A percentile compares a stretch with the other conserved stretches of the same genome.
Evolutionary conservation across 2,888 invertebrate species (phyloP).

Genomic region (Archips crataeganus): DNA sequence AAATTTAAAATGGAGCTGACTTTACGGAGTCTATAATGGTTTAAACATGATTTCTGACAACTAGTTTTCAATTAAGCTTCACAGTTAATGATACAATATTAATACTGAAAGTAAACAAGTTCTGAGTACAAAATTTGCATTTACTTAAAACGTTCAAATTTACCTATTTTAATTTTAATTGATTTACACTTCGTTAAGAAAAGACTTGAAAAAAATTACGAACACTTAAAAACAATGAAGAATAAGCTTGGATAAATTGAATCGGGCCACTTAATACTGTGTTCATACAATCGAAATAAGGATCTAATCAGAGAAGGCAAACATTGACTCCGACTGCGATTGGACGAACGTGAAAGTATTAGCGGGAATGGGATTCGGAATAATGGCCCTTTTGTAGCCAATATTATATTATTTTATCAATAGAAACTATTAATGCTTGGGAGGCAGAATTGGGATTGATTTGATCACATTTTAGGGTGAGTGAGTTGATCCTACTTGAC

Average conservation of each 20-base stretch:
- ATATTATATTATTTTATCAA: conserved; percentile 26
- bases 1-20: background rate
- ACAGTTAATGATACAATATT: too few species aligned
- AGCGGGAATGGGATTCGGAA: conserved; percentile 42
- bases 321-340: conserved; percentile 54
- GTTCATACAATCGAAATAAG: conserved; percentile 49
- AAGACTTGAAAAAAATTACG: background rate
- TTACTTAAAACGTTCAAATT: too few species aligned
- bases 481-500: background rate
- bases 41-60: background rate
- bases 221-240: conserved; percentile 26
- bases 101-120: too few species aligned
- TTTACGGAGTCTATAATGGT: background rate
- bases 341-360: conserved; percentile 49
- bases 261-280: conserved; percentile 39
- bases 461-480: background rate
- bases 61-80: too few species aligned
- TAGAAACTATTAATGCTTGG: conserved; percentile 17
- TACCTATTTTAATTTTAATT: background rate
- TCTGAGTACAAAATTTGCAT: too few species aligned
- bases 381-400: conserved; percentile 25
- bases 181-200: background rate
- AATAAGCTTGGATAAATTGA: conserved; percentile 28
- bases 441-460: background rate
- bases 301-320: conserved; percentile 61